Conservation (phyloP, 1,140 invertebrate species). For the Magallana ariakensis region DNA sequence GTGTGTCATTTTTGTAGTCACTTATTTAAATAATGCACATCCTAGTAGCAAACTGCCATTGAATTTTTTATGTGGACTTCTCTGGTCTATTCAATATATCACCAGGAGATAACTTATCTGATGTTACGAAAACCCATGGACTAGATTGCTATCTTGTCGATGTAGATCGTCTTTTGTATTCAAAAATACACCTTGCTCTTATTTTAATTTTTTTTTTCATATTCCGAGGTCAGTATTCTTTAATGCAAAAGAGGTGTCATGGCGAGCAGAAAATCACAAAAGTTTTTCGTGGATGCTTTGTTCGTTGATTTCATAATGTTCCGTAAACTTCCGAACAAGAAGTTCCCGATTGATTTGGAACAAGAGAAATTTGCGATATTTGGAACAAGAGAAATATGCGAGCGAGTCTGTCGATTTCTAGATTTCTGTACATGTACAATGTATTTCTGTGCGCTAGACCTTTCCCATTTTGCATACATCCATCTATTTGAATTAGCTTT, state of each 20-base stretch:
- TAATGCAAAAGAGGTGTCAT: background rate
- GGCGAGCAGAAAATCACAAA: too few species aligned
- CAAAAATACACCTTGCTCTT: background rate
- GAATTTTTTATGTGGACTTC: background rate
- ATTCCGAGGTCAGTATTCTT: background rate
- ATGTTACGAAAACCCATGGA: background rate
- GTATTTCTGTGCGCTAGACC: too few species aligned
- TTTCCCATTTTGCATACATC: background rate
- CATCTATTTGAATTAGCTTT: background rate
- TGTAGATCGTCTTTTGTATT: background rate
- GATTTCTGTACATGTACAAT: too few species aligned
- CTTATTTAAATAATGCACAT: background rate
- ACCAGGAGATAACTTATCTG: background rate
- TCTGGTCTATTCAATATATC: background rate
- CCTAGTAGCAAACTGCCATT: background rate
- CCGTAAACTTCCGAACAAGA: too few species aligned
- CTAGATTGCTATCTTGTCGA: slow-evolving; percentile 21
- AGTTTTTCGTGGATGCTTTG: too few species aligned
- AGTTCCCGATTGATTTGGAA: too few species aligned
- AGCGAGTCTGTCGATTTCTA: too few species aligned
- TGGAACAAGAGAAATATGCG: too few species aligned
- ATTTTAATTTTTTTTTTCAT: background rate
- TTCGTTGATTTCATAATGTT: too few species aligned
- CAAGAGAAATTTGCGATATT: too few species aligned
- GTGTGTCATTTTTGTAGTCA: background rate